Percentiles rank a stretch among this genome's conserved stretches.
phyloP scores from a whole-genome alignment of 2,113 vertebrate genomes.

The Heptranchias perlo region DNA sequence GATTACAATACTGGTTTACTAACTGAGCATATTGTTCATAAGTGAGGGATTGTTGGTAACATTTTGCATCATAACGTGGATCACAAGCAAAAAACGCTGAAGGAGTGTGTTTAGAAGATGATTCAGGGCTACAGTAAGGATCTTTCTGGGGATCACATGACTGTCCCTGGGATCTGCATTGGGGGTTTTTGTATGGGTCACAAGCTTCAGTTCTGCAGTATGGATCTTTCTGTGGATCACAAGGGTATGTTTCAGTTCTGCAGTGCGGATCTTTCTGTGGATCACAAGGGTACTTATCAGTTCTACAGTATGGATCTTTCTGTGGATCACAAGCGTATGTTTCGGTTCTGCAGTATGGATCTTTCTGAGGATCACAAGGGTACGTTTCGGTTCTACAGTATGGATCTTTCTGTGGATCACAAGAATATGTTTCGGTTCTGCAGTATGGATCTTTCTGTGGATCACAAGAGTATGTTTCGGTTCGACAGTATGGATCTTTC shows the following conservation, averaged over 20 bases:
- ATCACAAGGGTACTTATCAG: constrained; percentile 52
- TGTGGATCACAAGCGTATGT: constrained; percentile 51
- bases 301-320: constrained; percentile 55
- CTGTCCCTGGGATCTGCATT: constrained; percentile 43
- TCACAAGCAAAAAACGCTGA: neutral
- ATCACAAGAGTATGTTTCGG: constrained; percentile 52
- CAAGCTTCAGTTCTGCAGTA: constrained; percentile 55
- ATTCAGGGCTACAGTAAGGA: constrained; percentile 51
- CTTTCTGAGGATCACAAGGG: neutral
- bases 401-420: constrained; percentile 57
- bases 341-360: constrained; percentile 43
- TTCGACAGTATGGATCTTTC: constrained; percentile 43
- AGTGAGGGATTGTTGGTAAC: neutral
- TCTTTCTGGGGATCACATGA: constrained; percentile 56
- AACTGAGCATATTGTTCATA: neutral
- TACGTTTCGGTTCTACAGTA: constrained; percentile 46
- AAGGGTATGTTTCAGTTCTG: constrained; percentile 40
- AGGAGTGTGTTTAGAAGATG: neutral
- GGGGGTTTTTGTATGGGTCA: constrained; percentile 58
- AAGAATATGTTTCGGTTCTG: constrained; percentile 36
- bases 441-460: constrained; percentile 60
- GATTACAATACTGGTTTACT: constrained; percentile 55
- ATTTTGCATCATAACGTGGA: neutral
- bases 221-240: constrained; percentile 58
- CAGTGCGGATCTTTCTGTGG: constrained; percentile 59